phyloP scores from a whole-genome alignment of 2,797 vertebrate species.

The Hyperoplus immaculatus region DNA sequence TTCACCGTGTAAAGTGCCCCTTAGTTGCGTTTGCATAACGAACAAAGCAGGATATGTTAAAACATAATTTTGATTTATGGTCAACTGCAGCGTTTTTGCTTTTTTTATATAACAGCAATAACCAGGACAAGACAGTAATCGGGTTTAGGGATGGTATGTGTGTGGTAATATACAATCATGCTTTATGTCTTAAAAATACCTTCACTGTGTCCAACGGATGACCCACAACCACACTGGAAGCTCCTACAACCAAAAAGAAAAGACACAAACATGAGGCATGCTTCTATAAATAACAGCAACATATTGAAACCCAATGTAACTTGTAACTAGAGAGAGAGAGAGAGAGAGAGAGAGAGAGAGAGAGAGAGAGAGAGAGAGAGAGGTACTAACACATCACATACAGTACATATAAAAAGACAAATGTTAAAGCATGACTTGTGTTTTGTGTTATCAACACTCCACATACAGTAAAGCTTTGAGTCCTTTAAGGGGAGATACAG shows the following conservation, averaged over 20 bases:
- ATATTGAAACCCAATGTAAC: too few relatives aligned
- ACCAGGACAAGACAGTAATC: neutral
- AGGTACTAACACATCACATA: neutral
- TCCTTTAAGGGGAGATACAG: neutral
- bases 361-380: neutral
- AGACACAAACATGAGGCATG: constrained; percentile 31
- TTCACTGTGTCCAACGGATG: constrained; percentile 98
- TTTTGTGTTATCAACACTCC: neutral
- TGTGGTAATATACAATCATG: neutral
- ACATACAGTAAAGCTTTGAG: neutral
- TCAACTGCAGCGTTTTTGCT: neutral
- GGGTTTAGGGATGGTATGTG: neutral
- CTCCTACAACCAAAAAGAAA: constrained; percentile 83
- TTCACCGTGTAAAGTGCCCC: too few relatives aligned
- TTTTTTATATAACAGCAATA: neutral
- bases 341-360: too few relatives aligned
- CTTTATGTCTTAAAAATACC: constrained; percentile 69
- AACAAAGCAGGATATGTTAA: too few relatives aligned
- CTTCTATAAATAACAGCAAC: neutral
- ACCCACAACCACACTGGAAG: constrained; percentile 93
- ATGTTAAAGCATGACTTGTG: too few relatives aligned
- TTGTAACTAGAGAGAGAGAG: neutral
- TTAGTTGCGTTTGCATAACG: too few relatives aligned
- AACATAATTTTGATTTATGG: too few relatives aligned
- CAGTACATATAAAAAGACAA: too few relatives aligned